phyloP scores from a whole-genome alignment of 2,113 vertebrate species.

The Ranitomeya imitator region DNA sequence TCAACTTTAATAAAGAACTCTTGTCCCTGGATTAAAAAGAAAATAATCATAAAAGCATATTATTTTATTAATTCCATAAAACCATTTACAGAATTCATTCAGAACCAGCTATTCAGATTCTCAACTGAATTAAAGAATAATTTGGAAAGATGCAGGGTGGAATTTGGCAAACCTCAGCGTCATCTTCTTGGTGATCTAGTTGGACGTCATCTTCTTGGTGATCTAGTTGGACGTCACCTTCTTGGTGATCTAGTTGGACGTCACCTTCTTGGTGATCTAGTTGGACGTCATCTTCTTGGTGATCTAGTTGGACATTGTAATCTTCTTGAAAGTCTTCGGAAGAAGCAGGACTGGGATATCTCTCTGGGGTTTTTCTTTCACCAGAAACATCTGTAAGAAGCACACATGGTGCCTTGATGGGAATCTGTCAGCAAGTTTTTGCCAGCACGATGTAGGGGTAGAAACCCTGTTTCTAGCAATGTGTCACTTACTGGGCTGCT shows the following conservation, averaged over 20 bases:
- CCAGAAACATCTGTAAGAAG: not conserved
- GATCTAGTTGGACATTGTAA: not conserved
- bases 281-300: not conserved
- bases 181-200: not conserved
- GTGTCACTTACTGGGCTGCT: too few species aligned
- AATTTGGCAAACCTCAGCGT: not conserved
- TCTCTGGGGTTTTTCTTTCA: not conserved
- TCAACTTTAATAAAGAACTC: not conserved
- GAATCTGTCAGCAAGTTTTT: too few species aligned
- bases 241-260: not conserved
- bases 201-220: not conserved
- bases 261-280: not conserved
- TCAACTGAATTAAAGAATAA: not conserved
- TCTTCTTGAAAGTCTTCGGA: not conserved
- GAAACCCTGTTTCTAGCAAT: too few species aligned
- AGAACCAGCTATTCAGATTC: too few species aligned
- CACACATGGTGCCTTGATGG: not conserved
- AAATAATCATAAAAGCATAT: not conserved
- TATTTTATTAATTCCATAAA: too few species aligned
- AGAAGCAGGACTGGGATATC: not conserved
- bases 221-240: not conserved
- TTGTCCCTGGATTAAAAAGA: not conserved
- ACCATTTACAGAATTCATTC: too few species aligned
- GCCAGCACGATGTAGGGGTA: too few species aligned
- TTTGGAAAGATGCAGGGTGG: not conserved